A percentile compares a stretch with the other conserved stretches of the same genome.
These are phyloP conservation scores for Argopecten irradians DNA, from an alignment of 1,140 invertebrate species.

Conservation along the genomic window DNA sequence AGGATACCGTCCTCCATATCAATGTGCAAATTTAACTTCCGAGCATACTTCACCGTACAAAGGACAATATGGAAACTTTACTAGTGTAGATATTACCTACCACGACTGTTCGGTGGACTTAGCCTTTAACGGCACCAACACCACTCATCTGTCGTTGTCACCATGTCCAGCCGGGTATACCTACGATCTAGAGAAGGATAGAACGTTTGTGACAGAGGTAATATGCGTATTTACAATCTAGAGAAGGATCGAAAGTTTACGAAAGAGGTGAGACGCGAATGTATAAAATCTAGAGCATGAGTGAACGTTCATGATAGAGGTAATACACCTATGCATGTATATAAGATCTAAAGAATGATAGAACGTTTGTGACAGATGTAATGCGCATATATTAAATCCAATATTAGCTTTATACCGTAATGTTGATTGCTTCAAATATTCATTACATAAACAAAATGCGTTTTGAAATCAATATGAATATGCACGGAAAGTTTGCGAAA, in stretches of 20 bases:
- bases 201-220: slow-evolving; percentile 34
- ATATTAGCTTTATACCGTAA: neutral
- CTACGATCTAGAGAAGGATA: slow-evolving; percentile 25
- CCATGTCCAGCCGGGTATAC: slow-evolving; percentile 25
- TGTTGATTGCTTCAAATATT: neutral
- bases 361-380: slow-evolving; percentile 33
- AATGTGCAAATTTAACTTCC: neutral
- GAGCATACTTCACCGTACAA: neutral
- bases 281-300: neutral
- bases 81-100: neutral
- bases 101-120: neutral
- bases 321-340: neutral
- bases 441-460: neutral
- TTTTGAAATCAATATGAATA: too few species aligned
- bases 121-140: neutral
- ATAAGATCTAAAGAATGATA: neutral
- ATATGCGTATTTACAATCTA: neutral
- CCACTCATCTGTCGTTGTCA: neutral
- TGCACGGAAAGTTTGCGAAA: neutral
- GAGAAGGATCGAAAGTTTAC: neutral
- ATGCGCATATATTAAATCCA: neutral
- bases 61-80: neutral
- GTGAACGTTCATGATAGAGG: neutral
- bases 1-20: neutral
- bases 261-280: neutral